Conservation (phyloP, 2,797 vertebrate species). For the Alfaro cultratus region DNA sequence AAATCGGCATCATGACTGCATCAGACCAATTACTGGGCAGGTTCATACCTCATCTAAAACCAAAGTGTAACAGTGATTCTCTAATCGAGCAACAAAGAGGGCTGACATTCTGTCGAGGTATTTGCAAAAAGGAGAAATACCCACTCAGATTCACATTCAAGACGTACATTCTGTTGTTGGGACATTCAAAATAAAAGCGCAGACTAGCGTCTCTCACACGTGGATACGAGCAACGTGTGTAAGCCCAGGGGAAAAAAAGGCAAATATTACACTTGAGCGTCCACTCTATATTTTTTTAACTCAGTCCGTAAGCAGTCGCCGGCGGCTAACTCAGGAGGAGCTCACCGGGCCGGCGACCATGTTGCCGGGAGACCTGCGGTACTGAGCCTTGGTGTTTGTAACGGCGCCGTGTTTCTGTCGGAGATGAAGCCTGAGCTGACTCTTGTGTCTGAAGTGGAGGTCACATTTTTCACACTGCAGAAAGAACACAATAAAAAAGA, state of each 20-base stretch:
- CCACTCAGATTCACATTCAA: constrained; percentile 62
- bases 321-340: constrained; percentile 80
- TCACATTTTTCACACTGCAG: constrained; percentile 95
- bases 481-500: constrained; percentile 8
- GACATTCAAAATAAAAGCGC: constrained; percentile 55
- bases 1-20: constrained; percentile 11
- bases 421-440: constrained; percentile 95
- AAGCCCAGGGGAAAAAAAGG: constrained; percentile 45
- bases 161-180: constrained; percentile 64
- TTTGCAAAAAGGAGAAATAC: constrained; percentile 33
- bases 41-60: constrained; percentile 38
- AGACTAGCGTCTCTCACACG: constrained; percentile 51
- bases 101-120: constrained; percentile 37
- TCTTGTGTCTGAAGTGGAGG: constrained; percentile 98
- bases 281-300: constrained; percentile 37
- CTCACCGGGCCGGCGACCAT: constrained; percentile 78
- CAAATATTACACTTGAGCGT: constrained; percentile 22
- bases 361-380: constrained; percentile 80
- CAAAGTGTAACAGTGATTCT: constrained; percentile 63
- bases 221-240: constrained; percentile 51
- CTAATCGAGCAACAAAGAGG: constrained; percentile 24
- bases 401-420: constrained; percentile 96
- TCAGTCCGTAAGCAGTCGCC: constrained; percentile 22
- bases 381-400: constrained; percentile 96
- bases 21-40: constrained; percentile 32